Evolutionary conservation across 1,140 invertebrate species (phyloP).

Genomic region (Philopotamus ludificatus): DNA sequence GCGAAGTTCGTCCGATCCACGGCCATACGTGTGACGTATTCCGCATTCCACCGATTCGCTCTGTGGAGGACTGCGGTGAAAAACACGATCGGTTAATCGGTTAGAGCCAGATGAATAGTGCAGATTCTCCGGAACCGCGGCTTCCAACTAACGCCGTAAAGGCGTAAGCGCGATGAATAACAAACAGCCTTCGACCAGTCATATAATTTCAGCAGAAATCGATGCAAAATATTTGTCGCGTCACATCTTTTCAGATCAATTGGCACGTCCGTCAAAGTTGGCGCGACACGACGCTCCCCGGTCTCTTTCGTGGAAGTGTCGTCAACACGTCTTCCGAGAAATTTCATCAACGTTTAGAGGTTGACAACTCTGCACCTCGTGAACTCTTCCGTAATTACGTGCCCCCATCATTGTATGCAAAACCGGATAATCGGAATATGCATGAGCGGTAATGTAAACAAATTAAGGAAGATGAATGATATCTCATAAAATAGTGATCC

Average conservation of each 20-base stretch:
- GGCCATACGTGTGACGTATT: not conserved
- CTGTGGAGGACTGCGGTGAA: too few relatives aligned
- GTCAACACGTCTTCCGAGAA: too few relatives aligned
- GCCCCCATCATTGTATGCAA: constrained; percentile 5
- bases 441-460: constrained; percentile 3
- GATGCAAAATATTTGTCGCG: too few relatives aligned
- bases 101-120: not conserved
- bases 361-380: not conserved
- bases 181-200: too few relatives aligned
- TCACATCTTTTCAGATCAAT: too few relatives aligned
- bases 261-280: too few relatives aligned
- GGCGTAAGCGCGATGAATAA: not conserved
- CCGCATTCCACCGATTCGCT: not conserved
- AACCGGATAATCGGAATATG: not conserved
- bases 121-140: too few relatives aligned
- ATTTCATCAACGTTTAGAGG: too few relatives aligned
- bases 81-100: not conserved
- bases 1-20: too few relatives aligned
- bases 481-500: constrained; percentile 1
- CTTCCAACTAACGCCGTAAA: not conserved
- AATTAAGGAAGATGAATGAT: constrained; percentile 1
- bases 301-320: not conserved
- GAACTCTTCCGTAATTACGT: not conserved
- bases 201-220: too few relatives aligned
- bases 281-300: too few relatives aligned